Evolutionary conservation across 2,888 invertebrate genomes (phyloP).

Genomic region (Elmis aenea): DNA sequence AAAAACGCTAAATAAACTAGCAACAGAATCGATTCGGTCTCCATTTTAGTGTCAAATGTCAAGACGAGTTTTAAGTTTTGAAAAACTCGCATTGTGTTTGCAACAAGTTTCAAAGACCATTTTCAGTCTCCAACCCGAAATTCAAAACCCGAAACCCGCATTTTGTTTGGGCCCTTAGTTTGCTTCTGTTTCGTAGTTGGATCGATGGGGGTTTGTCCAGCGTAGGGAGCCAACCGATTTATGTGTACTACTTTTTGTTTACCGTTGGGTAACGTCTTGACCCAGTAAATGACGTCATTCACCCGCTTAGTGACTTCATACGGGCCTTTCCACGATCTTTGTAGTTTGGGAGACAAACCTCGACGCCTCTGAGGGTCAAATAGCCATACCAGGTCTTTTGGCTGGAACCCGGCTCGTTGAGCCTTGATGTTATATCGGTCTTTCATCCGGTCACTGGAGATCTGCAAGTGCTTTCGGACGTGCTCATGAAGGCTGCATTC

Average conservation of each 20-base stretch:
- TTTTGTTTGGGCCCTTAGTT: no score
- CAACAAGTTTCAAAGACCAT: no score
- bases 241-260: slow-evolving; percentile 16
- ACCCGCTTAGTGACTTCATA: slow-evolving; percentile 16
- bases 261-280: slow-evolving; percentile 7
- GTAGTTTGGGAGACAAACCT: slow-evolving; percentile 17
- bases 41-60: no score
- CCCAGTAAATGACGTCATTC: slow-evolving; percentile 17
- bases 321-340: slow-evolving; percentile 14
- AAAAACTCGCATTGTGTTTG: no score
- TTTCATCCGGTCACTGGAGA: slow-evolving; percentile 1
- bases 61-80: no score
- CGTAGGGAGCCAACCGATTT: slow-evolving; percentile 12
- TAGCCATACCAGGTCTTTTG: slow-evolving; percentile 14
- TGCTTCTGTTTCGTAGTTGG: no score
- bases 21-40: no score
- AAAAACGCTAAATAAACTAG: slow-evolving; percentile 6
- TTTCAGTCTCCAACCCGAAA: no score
- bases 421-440: background rate
- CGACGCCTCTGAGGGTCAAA: slow-evolving; percentile 15
- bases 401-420: no score
- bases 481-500: background rate
- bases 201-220: slow-evolving; percentile 1
- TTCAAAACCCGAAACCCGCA: no score
- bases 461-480: background rate